Evolutionary conservation across 2,797 vertebrate species (phyloP), one percentile per base, ranked within the genome.

Genomic region (Pangasius sanitwongsei): DNA sequence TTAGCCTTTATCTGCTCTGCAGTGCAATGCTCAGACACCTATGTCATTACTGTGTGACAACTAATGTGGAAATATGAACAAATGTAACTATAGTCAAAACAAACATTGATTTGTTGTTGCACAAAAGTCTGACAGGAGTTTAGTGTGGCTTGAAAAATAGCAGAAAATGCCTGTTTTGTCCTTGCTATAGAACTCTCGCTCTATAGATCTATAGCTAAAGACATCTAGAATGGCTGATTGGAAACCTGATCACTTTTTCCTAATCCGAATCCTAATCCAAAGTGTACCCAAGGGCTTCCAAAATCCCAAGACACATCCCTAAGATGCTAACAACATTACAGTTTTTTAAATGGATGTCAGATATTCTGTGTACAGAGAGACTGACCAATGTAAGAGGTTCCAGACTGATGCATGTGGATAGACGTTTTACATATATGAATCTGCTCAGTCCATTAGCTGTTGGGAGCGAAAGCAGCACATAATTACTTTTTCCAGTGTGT

Each of bases 401-500:
- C 44, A 31, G 34, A 7, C 37, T 69, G 61, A 67, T 80, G n/a
- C 69, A 20, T 69, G 63, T 18, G 41, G 65, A 50, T 59, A 13
- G 7, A 18, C 16, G 9, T 34, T 15, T 50, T 28, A 44, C n/a
- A 59, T 63, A 41, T 82, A 85, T 85, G 23, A 85, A 87, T 74
- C 7, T 75, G 28, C 31, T 69, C 28, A 44, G 63, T 69, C n/a
- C n/a, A 48, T 75, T 74, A 34, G 15, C 65, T 85, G 61, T 57
- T 25, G 1, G 50, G 11, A 44, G 67, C 11, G 11, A 67, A 61
- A 31, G 50, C 57, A 61, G 85, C 13, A 20, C 13, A 69, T 3
- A 34, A 48, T 31, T 82, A 41, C 57, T 50, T 86, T 72, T 50
- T 77, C 31, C 87, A 50, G 12, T 69, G 31, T 83, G 31, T 65